phyloP scores from a whole-genome alignment of 2,888 invertebrate genomes.

The Andrena minutula region DNA sequence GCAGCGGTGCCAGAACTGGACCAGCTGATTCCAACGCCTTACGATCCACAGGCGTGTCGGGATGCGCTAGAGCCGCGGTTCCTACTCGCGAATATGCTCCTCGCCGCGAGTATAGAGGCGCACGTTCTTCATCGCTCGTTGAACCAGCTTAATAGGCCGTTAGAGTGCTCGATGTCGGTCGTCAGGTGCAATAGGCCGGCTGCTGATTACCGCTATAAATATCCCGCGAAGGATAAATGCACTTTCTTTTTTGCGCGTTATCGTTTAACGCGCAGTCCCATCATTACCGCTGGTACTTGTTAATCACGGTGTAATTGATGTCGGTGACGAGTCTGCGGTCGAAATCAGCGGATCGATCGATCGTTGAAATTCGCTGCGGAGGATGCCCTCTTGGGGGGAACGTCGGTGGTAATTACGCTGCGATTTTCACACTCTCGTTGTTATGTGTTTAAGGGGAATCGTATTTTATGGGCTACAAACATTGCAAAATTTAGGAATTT shows the following conservation, averaged over 20 bases:
- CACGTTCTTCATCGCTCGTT: conserved; percentile 17
- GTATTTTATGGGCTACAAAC: no score
- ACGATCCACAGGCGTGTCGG: neutral
- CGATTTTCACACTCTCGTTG: neutral
- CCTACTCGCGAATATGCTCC: conserved; percentile 1
- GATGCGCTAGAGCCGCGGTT: neutral
- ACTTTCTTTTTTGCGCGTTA: conserved; percentile 22
- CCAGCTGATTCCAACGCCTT: conserved; percentile 62
- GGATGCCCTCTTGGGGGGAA: no score
- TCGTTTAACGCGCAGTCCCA: conserved; percentile 10
- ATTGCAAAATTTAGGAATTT: no score
- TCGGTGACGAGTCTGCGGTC: neutral
- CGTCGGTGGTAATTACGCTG: neutral
- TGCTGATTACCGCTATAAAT: conserved; percentile 25
- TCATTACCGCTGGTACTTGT: conserved; percentile 9
- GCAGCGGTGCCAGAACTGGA: conserved; percentile 71
- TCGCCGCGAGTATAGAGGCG: neutral
- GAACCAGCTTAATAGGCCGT: conserved; percentile 32
- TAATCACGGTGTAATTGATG: conserved; percentile 27
- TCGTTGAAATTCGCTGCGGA: neutral
- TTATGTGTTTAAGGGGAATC: neutral
- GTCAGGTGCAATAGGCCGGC: conserved; percentile 24
- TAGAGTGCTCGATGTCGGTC: conserved; percentile 16
- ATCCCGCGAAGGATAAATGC: conserved; percentile 17
- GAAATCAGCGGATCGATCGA: neutral